These are phyloP conservation scores for Ptychochromis oligacanthus DNA, from an alignment of 2,113 vertebrate genomes.

Conservation along the genomic window DNA sequence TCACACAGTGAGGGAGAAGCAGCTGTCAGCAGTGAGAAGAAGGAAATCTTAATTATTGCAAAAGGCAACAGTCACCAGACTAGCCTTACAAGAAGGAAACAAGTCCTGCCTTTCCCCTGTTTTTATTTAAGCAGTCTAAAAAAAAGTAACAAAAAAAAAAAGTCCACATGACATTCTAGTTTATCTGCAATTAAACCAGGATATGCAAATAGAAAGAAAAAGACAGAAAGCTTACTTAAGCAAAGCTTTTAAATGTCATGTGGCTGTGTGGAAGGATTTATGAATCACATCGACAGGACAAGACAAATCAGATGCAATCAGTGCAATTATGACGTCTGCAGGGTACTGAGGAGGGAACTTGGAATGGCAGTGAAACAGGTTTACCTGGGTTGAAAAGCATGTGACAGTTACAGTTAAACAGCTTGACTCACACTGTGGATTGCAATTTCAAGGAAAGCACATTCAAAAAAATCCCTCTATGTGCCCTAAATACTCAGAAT, in stretches of 20 bases:
- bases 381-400: constrained; percentile 30
- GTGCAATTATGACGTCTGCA: neutral
- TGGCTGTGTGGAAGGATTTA: neutral
- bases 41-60: neutral
- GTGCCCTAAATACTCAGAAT: neutral
- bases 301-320: neutral
- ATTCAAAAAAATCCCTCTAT: neutral
- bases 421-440: neutral
- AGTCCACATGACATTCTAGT: constrained; percentile 33
- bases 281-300: neutral
- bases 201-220: neutral
- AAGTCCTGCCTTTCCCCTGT: neutral
- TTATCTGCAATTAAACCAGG: neutral
- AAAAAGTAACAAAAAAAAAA: no score
- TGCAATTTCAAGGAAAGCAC: neutral
- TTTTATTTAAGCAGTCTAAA: neutral
- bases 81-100: constrained; percentile 42
- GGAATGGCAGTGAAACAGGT: constrained; percentile 37
- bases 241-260: constrained; percentile 15
- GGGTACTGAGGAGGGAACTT: neutral
- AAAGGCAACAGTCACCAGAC: constrained; percentile 32
- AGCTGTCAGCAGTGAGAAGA: neutral
- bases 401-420: constrained; percentile 29
- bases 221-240: neutral
- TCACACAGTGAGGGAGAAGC: neutral